These are phyloP conservation scores for Phalanger gymnotis DNA, from an alignment of 2,797 vertebrate genomes.

Conservation along the genomic window DNA sequence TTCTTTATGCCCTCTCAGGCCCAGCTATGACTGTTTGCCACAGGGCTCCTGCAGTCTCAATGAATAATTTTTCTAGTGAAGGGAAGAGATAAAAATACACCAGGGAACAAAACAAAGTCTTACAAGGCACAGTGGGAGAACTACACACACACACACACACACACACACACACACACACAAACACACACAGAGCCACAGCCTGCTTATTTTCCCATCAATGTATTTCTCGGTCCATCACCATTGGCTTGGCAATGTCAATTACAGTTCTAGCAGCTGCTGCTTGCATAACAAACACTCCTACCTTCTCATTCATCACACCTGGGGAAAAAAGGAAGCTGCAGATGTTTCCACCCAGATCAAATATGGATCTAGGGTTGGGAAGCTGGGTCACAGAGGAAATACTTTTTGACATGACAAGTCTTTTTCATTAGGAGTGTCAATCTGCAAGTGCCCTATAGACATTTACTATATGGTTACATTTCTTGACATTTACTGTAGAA, in stretches of 20 bases:
- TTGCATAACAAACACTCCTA: background rate
- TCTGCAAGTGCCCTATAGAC: background rate
- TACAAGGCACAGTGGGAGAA: background rate
- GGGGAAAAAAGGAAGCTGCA: background rate
- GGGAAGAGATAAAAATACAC: background rate
- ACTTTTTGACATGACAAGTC: background rate
- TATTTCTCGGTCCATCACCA: background rate
- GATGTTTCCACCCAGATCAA: background rate
- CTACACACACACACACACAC: too few relatives aligned
- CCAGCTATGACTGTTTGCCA: background rate
- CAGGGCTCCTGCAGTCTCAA: background rate
- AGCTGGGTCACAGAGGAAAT: background rate
- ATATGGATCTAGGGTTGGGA: background rate
- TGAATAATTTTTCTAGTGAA: background rate
- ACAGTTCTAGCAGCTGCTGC: background rate
- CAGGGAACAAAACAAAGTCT: background rate
- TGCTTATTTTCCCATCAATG: background rate
- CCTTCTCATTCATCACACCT: background rate
- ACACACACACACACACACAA: too few relatives aligned
- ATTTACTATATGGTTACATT: background rate
- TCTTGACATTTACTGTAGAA: background rate
- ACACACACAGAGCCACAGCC: background rate
- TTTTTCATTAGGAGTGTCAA: background rate
- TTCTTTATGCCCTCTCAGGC: background rate
- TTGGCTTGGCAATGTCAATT: background rate